Conservation (phyloP, 1,140 invertebrate genomes). For the Drosophila lacertosa region DNA sequence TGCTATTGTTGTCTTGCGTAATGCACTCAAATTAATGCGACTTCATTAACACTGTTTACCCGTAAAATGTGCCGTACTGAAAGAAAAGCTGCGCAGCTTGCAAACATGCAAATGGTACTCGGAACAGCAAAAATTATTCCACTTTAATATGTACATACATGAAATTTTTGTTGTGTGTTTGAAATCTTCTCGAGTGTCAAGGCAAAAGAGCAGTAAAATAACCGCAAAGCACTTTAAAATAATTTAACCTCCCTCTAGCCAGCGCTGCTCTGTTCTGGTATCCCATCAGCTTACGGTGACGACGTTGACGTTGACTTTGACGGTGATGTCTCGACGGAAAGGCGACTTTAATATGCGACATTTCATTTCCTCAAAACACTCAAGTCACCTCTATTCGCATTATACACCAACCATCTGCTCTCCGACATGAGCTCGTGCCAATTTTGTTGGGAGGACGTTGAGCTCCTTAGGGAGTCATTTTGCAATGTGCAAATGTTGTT, state of each 20-base stretch:
- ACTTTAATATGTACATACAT: constrained; percentile 59
- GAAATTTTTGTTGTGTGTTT: constrained; percentile 25
- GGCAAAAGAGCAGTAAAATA: constrained; percentile 55
- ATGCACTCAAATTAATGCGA: constrained; percentile 80
- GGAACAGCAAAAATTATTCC: constrained; percentile 23
- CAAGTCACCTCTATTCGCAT: background rate
- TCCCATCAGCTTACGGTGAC: constrained; percentile 2
- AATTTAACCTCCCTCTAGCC: constrained; percentile 47
- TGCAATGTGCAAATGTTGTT: constrained; percentile 42
- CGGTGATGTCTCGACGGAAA: constrained; percentile 41
- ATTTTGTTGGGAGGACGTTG: constrained; percentile 35
- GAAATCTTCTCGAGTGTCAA: constrained; percentile 43
- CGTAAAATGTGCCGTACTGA: constrained; percentile 61
- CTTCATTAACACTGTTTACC: constrained; percentile 81
- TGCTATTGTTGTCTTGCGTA: constrained; percentile 57
- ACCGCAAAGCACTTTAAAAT: constrained; percentile 77
- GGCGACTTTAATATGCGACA: constrained; percentile 71
- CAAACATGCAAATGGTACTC: constrained; percentile 51
- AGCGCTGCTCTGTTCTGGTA: background rate
- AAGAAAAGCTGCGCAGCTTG: constrained; percentile 23
- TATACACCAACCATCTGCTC: constrained; percentile 15
- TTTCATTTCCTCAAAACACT: constrained; percentile 55
- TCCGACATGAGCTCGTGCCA: constrained; percentile 25
- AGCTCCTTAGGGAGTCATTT: constrained; percentile 73
- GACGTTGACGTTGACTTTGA: constrained; percentile 42